Conservation (phyloP, 2,888 invertebrate species). For the Thera britannica region DNA sequence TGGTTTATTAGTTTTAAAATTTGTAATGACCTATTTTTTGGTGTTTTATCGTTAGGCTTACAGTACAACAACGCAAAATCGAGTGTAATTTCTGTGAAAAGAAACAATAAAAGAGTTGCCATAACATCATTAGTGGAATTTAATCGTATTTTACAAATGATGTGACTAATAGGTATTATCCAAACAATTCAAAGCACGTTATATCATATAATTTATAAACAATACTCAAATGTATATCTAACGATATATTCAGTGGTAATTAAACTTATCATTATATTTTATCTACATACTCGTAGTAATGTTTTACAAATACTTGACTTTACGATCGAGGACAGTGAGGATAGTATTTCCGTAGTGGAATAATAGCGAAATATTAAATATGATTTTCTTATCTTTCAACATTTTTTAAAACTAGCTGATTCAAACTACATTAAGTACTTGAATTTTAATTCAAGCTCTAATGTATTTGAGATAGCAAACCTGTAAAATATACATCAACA, state of each 20-base stretch:
- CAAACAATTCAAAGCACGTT: background rate
- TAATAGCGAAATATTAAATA: background rate
- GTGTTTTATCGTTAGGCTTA: slow-evolving; percentile 28
- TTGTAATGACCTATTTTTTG: slow-evolving; percentile 36
- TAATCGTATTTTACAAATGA: slow-evolving; percentile 10
- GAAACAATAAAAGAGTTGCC: slow-evolving; percentile 44
- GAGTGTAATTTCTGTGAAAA: background rate
- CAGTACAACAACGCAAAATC: slow-evolving; percentile 27
- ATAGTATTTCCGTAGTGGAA: background rate
- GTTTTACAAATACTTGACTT: background rate
- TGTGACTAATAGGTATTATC: background rate
- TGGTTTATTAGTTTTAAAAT: slow-evolving; percentile 40
- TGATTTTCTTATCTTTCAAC: too few species aligned
- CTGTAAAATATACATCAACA: background rate
- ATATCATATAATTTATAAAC: background rate
- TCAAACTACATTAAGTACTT: too few species aligned
- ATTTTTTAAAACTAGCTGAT: too few species aligned
- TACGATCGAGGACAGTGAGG: background rate
- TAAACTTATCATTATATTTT: background rate
- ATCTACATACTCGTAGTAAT: background rate
- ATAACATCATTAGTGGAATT: slow-evolving; percentile 35
- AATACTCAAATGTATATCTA: background rate
- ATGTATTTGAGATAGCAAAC: background rate
- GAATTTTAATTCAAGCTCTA: too few species aligned
- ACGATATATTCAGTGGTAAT: too few species aligned